Evolutionary conservation across 1,140 invertebrate species (phyloP).

Genomic region (Drosophila eugracilis): DNA sequence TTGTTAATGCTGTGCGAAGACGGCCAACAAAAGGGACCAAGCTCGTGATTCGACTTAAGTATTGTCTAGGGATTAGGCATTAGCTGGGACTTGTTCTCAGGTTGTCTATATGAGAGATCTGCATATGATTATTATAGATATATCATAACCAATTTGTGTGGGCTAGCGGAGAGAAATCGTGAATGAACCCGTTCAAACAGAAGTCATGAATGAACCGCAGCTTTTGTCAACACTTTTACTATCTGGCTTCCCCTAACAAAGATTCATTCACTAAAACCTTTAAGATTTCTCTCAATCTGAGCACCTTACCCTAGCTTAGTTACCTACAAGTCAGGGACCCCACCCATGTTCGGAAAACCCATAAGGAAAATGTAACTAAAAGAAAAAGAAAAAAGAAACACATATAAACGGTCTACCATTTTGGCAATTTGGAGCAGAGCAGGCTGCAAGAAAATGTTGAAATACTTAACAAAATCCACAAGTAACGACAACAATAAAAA

Average conservation of each 20-base stretch:
- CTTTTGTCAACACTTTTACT: slow-evolving; percentile 35
- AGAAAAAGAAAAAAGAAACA: slow-evolving; percentile 3
- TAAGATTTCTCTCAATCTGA: slow-evolving; percentile 24
- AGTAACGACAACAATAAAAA: slow-evolving; percentile 75
- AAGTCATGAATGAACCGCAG: slow-evolving; percentile 27
- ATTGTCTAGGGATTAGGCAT: slow-evolving; percentile 59
- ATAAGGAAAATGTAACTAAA: slow-evolving; percentile 24
- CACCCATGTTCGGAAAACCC: slow-evolving; percentile 67
- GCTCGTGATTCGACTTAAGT: slow-evolving; percentile 9
- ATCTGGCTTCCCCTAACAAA: too few species aligned
- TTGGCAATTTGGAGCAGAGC: slow-evolving; percentile 76
- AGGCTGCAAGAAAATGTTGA: slow-evolving; percentile 74
- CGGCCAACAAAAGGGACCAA: slow-evolving; percentile 48
- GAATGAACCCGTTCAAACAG: slow-evolving; percentile 34
- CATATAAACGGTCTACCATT: slow-evolving; percentile 53
- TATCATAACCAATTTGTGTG: slow-evolving; percentile 15
- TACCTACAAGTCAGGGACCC: slow-evolving; percentile 42
- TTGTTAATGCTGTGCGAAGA: slow-evolving; percentile 61
- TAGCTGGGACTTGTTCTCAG: slow-evolving; percentile 42
- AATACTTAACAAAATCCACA: slow-evolving; percentile 75
- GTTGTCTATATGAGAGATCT: slow-evolving; percentile 26
- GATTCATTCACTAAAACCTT: slow-evolving; percentile 17
- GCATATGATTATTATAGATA: slow-evolving; percentile 36
- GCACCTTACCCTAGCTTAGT: slow-evolving; percentile 17
- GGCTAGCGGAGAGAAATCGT: slow-evolving; percentile 34